A percentile compares a stretch with the other conserved stretches of the same genome.
phyloP scores from a whole-genome alignment of 2,113 vertebrate genomes.

The Ranitomeya variabilis region DNA sequence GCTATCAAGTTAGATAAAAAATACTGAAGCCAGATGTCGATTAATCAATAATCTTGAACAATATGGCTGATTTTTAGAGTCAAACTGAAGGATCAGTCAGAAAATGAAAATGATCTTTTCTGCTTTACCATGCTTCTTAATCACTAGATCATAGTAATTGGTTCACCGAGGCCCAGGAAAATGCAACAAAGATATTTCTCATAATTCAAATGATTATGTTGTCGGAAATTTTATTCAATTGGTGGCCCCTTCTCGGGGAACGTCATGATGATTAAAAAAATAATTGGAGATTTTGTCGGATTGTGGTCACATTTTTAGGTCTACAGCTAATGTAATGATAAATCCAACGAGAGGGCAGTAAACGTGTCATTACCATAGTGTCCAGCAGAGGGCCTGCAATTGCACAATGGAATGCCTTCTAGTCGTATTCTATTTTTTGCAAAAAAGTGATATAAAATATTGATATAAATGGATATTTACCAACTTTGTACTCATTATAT shows the following conservation, averaged over 20 bases:
- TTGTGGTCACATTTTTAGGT: background rate
- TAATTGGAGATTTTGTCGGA: background rate
- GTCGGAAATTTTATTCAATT: background rate
- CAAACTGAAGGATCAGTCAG: background rate
- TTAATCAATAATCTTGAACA: background rate
- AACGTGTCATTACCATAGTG: background rate
- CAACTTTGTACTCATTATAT: background rate
- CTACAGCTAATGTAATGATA: background rate
- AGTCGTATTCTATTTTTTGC: background rate
- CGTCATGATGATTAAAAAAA: background rate
- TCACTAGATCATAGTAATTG: background rate
- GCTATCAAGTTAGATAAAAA: background rate
- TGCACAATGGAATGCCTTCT: background rate
- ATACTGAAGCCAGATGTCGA: background rate
- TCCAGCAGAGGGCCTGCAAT: constrained; percentile 27
- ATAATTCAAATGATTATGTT: background rate
- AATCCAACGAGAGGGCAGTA: background rate
- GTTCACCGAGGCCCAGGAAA: background rate
- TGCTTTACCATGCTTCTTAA: background rate
- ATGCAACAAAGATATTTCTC: background rate
- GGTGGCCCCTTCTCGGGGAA: background rate
- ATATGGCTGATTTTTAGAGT: background rate
- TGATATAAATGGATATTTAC: background rate
- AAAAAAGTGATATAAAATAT: background rate
- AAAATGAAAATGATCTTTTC: background rate